Evolutionary conservation across 2,797 vertebrate genomes (phyloP).

Genomic region (Xenops minutus): DNA sequence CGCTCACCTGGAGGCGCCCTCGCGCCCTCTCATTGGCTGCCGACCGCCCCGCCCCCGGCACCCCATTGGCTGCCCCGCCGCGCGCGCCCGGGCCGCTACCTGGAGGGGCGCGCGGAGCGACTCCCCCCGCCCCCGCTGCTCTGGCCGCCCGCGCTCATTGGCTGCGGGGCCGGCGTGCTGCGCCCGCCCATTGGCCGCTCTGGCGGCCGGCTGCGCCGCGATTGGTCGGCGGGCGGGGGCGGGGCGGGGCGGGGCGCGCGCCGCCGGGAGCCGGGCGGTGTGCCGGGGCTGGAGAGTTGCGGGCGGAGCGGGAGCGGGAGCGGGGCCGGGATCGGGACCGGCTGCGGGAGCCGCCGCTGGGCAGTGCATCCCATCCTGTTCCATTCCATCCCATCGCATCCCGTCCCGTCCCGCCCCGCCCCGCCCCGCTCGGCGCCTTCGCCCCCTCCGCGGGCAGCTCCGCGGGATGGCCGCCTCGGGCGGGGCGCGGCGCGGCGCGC

Average conservation of each 20-base stretch:
- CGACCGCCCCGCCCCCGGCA: neutral
- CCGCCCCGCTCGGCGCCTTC: neutral
- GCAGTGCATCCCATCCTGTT: neutral
- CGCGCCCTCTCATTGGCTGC: neutral
- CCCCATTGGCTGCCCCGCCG: neutral
- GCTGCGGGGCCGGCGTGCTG: neutral
- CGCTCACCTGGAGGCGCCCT: too few species aligned
- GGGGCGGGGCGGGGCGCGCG: neutral
- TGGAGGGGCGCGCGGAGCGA: neutral
- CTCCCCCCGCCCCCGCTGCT: neutral
- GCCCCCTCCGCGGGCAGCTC: neutral
- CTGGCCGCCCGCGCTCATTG: neutral
- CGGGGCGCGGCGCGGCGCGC: neutral
- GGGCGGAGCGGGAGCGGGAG: neutral
- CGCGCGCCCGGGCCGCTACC: neutral
- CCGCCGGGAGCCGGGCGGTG: conserved; percentile 15
- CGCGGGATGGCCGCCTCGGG: neutral
- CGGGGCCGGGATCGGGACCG: too few species aligned
- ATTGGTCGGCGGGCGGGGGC: conserved; percentile 48
- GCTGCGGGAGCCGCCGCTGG: neutral
- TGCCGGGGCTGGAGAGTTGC: conserved; percentile 36
- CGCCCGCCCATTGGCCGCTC: neutral
- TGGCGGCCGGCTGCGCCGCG: neutral
- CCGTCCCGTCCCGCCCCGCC: too few species aligned
- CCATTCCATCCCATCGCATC: too few species aligned